Evolutionary conservation across 2,888 invertebrate genomes (phyloP).

Genomic region (Ryuthela nishihirai): DNA sequence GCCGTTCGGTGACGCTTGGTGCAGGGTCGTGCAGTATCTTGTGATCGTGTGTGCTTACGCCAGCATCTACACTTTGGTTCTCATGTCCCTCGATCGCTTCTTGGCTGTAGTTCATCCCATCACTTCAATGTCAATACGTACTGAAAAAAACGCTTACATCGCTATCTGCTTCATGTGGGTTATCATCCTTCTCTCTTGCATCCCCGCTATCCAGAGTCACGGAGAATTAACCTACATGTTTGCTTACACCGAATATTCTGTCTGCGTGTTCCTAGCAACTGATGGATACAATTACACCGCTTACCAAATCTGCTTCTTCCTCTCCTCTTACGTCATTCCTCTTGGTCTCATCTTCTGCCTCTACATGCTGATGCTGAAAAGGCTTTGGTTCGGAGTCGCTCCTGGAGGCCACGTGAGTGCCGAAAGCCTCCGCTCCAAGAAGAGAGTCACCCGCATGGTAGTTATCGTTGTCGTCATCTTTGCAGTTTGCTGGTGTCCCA

Average conservation of each 20-base stretch:
- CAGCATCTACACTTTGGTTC: constrained; percentile 86
- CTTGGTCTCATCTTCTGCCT: constrained; percentile 78
- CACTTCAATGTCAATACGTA: constrained; percentile 76
- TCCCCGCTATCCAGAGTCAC: constrained; percentile 71
- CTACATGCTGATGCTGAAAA: constrained; percentile 82
- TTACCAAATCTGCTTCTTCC: constrained; percentile 76
- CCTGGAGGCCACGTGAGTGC: constrained; percentile 74
- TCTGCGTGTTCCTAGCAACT: constrained; percentile 63
- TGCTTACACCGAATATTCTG: constrained; percentile 60
- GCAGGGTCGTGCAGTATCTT: constrained; percentile 80
- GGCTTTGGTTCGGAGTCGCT: constrained; percentile 72
- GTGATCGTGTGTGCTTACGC: constrained; percentile 89
- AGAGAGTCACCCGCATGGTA: constrained; percentile 86
- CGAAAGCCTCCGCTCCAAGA: constrained; percentile 76
- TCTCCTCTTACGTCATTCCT: constrained; percentile 83
- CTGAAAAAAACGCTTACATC: constrained; percentile 72
- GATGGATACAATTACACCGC: constrained; percentile 51
- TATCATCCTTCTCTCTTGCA: constrained; percentile 70
- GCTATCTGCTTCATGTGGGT: constrained; percentile 78
- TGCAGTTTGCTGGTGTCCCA: constrained; percentile 90
- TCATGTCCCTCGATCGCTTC: constrained; percentile 87
- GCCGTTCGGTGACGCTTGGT: constrained; percentile 72
- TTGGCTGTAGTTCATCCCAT: constrained; percentile 92
- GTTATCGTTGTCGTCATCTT: constrained; percentile 87
- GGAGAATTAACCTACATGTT: constrained; percentile 64